phyloP scores from a whole-genome alignment of 2,113 vertebrate species.

The Melanotaenia duboulayi region DNA sequence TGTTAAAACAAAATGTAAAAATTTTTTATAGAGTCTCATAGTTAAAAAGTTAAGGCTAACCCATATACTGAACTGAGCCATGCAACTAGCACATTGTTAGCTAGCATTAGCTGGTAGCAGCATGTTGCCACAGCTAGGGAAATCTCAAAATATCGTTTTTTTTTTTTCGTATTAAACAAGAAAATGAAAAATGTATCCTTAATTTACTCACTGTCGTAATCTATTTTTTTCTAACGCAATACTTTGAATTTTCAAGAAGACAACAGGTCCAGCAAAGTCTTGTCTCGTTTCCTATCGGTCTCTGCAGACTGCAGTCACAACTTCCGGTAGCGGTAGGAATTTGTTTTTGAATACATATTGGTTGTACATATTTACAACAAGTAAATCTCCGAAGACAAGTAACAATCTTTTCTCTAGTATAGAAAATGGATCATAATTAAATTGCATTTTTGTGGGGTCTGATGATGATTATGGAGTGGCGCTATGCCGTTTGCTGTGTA shows the following conservation, averaged over 20 bases:
- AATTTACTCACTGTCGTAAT: constrained; percentile 22
- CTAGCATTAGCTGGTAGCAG: background rate
- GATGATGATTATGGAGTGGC: background rate
- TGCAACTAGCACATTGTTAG: constrained; percentile 28
- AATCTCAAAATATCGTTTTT: background rate
- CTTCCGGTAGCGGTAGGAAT: constrained; percentile 25
- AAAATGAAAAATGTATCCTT: fast-evolving
- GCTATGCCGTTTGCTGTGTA: too few species aligned
- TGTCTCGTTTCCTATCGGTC: background rate
- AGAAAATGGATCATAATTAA: background rate
- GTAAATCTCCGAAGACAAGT: too few species aligned
- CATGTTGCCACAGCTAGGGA: background rate
- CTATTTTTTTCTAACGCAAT: background rate
- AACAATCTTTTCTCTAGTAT: too few species aligned
- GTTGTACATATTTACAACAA: too few species aligned
- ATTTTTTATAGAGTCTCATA: too few species aligned
- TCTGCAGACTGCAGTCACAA: background rate
- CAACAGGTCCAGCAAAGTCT: background rate
- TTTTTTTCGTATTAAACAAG: background rate
- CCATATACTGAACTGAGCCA: constrained; percentile 8
- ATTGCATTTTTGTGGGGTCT: too few species aligned
- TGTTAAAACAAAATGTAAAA: too few species aligned
- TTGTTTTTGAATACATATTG: too few species aligned
- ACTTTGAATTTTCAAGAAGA: background rate
- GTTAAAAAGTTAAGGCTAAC: too few species aligned